Percentiles rank a stretch among this genome's conserved stretches.
phyloP scores from a whole-genome alignment of 1,140 invertebrate genomes.

The honey bee (Apis mellifera) region DNA sequence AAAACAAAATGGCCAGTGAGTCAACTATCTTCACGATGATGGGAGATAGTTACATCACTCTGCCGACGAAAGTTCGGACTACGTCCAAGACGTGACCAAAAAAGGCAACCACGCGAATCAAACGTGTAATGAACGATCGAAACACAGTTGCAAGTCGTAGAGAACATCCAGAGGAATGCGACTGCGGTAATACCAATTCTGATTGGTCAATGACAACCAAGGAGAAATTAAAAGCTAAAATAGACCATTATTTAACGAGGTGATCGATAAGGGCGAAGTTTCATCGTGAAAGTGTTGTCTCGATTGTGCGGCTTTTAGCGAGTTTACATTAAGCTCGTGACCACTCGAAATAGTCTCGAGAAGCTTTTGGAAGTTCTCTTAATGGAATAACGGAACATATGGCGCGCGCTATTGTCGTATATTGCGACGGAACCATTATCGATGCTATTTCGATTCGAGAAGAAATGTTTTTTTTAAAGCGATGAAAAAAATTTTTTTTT shows the following conservation, averaged over 20 bases:
- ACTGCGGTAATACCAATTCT: neutral
- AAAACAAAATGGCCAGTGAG: constrained; percentile 30
- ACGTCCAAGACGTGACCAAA: constrained; percentile 41
- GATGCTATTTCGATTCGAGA: too few relatives aligned
- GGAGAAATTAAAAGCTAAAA: neutral
- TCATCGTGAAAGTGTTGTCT: neutral
- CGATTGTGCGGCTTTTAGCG: neutral
- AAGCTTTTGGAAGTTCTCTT: constrained; percentile 29
- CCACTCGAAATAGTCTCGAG: constrained; percentile 42
- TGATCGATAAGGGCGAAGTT: neutral
- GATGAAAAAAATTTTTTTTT: too few relatives aligned
- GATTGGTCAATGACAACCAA: neutral
- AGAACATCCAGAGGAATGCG: neutral
- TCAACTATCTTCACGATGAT: constrained; percentile 45
- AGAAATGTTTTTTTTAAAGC: too few relatives aligned
- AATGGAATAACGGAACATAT: neutral
- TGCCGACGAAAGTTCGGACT: constrained; percentile 32
- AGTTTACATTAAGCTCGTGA: constrained; percentile 9
- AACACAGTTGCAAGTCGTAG: neutral
- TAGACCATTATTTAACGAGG: neutral
- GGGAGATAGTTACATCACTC: constrained; percentile 33
- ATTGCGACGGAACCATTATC: neutral
- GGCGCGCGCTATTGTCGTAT: neutral
- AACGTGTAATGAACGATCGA: neutral
- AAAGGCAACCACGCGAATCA: constrained; percentile 32